Conservation (phyloP, 2,888 invertebrate genomes). For the Hemaris fuciformis region DNA sequence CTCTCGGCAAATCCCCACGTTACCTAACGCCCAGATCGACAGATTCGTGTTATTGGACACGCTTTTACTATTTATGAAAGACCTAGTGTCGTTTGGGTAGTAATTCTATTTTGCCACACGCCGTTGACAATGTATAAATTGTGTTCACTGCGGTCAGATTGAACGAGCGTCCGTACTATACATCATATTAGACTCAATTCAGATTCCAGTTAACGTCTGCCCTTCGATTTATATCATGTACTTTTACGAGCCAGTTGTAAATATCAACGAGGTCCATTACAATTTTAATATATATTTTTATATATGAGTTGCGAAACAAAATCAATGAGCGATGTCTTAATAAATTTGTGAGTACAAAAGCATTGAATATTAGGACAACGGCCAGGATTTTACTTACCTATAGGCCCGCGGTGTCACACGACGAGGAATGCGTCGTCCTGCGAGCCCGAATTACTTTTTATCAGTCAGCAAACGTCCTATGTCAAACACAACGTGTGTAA, state of each 20-base stretch:
- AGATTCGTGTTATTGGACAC: slow-evolving; percentile 55
- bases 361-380: slow-evolving; percentile 37
- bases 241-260: not conserved
- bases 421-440: slow-evolving; percentile 53
- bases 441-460: slow-evolving; percentile 42
- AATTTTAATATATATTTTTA: not conserved
- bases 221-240: slow-evolving; percentile 16
- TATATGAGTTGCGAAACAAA: not conserved
- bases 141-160: slow-evolving; percentile 21
- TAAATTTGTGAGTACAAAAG: slow-evolving; percentile 33
- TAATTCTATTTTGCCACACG: slow-evolving; percentile 22
- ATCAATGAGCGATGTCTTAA: no score
- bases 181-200: not conserved
- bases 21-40: slow-evolving; percentile 55
- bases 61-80: slow-evolving; percentile 40
- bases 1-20: slow-evolving; percentile 50
- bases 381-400: slow-evolving; percentile 40
- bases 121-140: not conserved
- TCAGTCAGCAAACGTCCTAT: slow-evolving; percentile 40
- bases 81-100: slow-evolving; percentile 37
- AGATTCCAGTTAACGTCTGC: slow-evolving; percentile 3
- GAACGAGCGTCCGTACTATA: not conserved
- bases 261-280: not conserved
- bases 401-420: slow-evolving; percentile 51
- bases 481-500: not conserved